Evolutionary conservation across 1,140 invertebrate genomes (phyloP), one percentile per base, ranked within the genome.

Genomic region (Macrosteles quadrilineatus): DNA sequence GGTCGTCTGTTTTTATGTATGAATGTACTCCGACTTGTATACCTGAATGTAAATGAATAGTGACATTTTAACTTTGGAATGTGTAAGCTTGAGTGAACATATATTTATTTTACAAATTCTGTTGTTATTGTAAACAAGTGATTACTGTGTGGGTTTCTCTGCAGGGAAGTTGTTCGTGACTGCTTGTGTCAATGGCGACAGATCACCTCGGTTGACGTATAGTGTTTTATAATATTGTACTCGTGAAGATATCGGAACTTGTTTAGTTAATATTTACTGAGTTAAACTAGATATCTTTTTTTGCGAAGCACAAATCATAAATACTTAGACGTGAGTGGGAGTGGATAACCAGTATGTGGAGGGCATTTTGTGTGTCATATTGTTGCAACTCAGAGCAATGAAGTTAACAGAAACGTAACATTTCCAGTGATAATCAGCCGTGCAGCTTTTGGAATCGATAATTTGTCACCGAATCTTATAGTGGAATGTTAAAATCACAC

Each of bases 101-200:
- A 59, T 11, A 3, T 3, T 59, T 11, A 2, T 6, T 53, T 59
- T 59, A 27, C 27, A 25, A 27, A 27, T 12, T 27, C 21, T 59
- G 21, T 59, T 25, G 55, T 59, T 59, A 50, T 50, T 50, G 47
- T 50, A 50, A 50, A 50, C 47, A 50, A 50, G 47, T 50, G 47
- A 50, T 59, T 30, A 30, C 55, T 59, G 55, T 25, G 21, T 27
- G 55, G 55, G 21, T 29, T 59, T 36, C 32, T 36, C 32, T 36
- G 32, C 32, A 30, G 21, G 21, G 12, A 59, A 29, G 55, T 21
- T 11, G 21, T 11, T 53, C 55, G 55, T 59, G 55, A 59, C 55
- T 59, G 55, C 23, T 30, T 59, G 47, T 50, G 55, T 59, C 55
- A 59, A 59, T 59, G 55, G 55, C 55, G 55, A 59, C 55, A 59